Evolutionary conservation across 2,888 invertebrate species (phyloP).

Genomic region (Amphipoea lucens): DNA sequence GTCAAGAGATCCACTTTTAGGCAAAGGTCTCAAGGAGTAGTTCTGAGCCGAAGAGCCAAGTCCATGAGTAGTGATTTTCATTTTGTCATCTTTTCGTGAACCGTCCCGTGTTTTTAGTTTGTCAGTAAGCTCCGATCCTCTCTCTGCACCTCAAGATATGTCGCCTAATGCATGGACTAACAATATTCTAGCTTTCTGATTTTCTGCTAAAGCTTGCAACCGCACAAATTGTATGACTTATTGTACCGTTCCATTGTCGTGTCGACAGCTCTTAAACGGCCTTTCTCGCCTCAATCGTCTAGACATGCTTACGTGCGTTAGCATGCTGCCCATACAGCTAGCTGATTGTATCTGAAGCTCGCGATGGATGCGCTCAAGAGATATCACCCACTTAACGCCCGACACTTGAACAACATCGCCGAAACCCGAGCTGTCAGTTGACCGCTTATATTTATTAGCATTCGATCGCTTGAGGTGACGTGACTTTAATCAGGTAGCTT

Average conservation of each 20-base stretch:
- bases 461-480: constrained; percentile 22
- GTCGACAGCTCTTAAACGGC: constrained; percentile 24
- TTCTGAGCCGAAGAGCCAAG: neutral
- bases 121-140: neutral
- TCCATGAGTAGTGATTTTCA: neutral
- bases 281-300: constrained; percentile 31
- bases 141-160: neutral
- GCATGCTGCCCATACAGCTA: constrained; percentile 21
- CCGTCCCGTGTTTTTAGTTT: neutral
- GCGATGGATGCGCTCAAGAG: constrained; percentile 12
- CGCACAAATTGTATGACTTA: neutral
- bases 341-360: constrained; percentile 42
- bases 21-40: neutral
- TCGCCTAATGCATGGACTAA: neutral
- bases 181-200: neutral
- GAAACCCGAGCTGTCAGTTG: constrained; percentile 32
- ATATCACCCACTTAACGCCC: constrained; percentile 31
- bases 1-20: neutral
- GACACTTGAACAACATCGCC: constrained; percentile 33
- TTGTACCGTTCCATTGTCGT: constrained; percentile 13
- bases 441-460: constrained; percentile 12
- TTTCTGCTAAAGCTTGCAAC: neutral
- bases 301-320: constrained; percentile 28
- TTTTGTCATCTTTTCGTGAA: neutral
- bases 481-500: constrained; percentile 14